Evolutionary conservation across 2,113 vertebrate genomes (phyloP).

Genomic region (Lagopus leucura): DNA sequence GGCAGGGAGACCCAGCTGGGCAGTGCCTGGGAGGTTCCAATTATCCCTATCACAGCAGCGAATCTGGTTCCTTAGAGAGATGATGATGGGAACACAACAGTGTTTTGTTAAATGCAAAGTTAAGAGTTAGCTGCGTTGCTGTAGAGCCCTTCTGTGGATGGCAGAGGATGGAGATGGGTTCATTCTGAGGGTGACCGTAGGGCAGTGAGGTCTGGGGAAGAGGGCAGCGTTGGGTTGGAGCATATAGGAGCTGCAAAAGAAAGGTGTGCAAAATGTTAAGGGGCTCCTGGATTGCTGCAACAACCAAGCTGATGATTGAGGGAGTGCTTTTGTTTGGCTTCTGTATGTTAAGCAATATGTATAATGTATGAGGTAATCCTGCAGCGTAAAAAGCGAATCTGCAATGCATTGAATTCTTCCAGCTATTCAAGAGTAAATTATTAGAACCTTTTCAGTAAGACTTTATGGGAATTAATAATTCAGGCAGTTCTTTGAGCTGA

Average conservation of each 20-base stretch:
- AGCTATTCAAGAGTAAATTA: neutral
- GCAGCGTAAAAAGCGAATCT: neutral
- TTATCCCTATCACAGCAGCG: neutral
- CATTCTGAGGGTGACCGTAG: fast-evolving
- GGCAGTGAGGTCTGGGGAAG: neutral
- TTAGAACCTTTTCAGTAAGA: neutral
- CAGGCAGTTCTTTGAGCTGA: neutral
- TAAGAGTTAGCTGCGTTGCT: neutral
- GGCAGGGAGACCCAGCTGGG: neutral
- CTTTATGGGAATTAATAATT: neutral
- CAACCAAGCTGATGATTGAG: neutral
- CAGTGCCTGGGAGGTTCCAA: neutral
- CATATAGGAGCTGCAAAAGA: neutral
- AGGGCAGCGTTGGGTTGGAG: neutral
- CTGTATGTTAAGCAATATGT: no score
- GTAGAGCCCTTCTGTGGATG: neutral
- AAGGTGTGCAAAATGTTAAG: neutral
- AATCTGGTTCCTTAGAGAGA: neutral
- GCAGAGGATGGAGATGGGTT: neutral
- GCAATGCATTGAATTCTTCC: neutral
- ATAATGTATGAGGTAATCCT: neutral
- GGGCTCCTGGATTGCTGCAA: neutral
- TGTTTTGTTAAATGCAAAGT: neutral
- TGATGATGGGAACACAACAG: neutral
- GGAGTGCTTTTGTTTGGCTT: neutral